Conservation (phyloP, 1,140 invertebrate species). For the Caenorhabditis briggsae region DNA sequence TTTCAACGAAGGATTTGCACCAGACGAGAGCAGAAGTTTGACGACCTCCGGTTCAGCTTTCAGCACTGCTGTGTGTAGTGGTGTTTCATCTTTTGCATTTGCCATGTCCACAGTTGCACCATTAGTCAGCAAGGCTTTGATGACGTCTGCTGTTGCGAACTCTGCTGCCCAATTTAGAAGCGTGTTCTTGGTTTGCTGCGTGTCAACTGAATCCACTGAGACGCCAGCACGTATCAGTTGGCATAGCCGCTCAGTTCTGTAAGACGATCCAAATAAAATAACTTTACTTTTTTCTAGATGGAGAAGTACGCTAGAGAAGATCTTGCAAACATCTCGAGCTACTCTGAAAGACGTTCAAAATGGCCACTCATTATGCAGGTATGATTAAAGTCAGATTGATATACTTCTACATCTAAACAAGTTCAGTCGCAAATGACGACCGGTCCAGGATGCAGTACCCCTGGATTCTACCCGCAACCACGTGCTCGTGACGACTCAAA, state of each 20-base stretch:
- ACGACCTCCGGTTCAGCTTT: conserved; percentile 57
- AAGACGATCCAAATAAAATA: not conserved
- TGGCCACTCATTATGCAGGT: conserved; percentile 40
- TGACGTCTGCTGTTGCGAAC: conserved; percentile 63
- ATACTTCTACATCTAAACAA: not conserved
- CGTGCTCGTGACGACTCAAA: conserved; percentile 5
- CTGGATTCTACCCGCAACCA: conserved; percentile 39
- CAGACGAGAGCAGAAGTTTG: conserved; percentile 55
- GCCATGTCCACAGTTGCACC: conserved; percentile 59
- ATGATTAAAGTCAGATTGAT: no score
- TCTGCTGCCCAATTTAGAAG: conserved; percentile 65
- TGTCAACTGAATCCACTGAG: conserved; percentile 64
- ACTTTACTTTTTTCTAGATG: not conserved
- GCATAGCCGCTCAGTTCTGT: conserved; percentile 62
- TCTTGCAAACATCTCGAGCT: not conserved
- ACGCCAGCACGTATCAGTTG: conserved; percentile 66
- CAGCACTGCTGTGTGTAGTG: conserved; percentile 63
- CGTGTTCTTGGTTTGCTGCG: conserved; percentile 63
- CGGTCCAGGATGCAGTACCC: conserved; percentile 26
- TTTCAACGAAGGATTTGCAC: conserved; percentile 59
- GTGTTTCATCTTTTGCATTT: conserved; percentile 61
- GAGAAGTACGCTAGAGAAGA: conserved; percentile 20
- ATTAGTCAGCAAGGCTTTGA: conserved; percentile 43
- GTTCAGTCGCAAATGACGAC: conserved; percentile 23
- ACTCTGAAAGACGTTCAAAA: conserved; percentile 13